phyloP scores from a whole-genome alignment of 2,797 vertebrate species.

The Oophaga sylvatica region DNA sequence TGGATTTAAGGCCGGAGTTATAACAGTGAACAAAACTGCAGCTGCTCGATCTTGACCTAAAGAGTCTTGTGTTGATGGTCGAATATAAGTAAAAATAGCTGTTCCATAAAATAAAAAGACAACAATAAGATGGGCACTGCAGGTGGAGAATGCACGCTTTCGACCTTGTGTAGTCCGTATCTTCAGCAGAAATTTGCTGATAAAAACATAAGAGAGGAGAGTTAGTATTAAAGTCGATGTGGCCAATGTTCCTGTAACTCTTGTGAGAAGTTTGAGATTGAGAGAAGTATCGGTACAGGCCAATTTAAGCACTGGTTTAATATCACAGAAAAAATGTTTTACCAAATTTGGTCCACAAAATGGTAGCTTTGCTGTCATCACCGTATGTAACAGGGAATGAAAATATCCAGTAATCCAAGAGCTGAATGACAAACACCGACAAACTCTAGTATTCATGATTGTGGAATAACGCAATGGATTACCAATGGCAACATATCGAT shows the following conservation, averaged over 20 bases:
- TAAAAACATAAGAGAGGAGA: background rate
- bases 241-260: background rate
- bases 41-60: background rate
- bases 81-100: background rate
- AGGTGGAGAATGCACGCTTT: background rate
- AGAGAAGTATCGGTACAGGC: background rate
- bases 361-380: background rate
- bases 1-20: background rate
- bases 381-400: background rate
- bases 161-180: background rate
- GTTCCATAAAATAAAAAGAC: background rate
- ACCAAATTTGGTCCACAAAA: background rate
- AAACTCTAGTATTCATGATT: constrained; percentile 53
- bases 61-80: background rate
- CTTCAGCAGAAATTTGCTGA: background rate
- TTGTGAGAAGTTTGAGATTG: background rate
- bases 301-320: background rate
- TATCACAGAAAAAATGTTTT: background rate
- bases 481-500: constrained; percentile 63
- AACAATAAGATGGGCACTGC: background rate
- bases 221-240: background rate
- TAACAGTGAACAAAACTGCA: background rate
- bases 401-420: constrained; percentile 38
- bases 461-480: constrained; percentile 62
- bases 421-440: constrained; percentile 16